A percentile compares a stretch with the other conserved stretches of the same genome.
These are phyloP conservation scores for Hetaerina titia DNA, from an alignment of 2,888 invertebrate genomes.

Conservation along the genomic window DNA sequence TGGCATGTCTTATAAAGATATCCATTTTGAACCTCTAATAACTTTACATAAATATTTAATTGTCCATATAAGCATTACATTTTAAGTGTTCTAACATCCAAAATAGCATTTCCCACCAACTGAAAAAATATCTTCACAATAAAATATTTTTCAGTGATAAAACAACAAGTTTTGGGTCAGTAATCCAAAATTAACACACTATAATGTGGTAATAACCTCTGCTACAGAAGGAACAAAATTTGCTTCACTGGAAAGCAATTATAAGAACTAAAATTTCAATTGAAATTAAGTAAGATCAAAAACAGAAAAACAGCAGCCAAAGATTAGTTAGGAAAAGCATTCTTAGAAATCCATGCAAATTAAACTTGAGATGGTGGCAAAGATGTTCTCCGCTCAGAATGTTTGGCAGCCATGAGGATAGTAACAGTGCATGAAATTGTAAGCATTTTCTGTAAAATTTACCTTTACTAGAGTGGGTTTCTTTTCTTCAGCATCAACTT, in stretches of 20 bases:
- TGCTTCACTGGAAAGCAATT: background rate
- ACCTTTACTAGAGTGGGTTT: conserved; percentile 57
- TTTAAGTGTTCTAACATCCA: background rate
- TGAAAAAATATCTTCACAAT: background rate
- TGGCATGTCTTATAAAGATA: no score
- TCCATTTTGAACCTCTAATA: no score
- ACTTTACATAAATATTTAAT: no score
- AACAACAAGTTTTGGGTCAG: background rate
- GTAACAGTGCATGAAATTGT: background rate
- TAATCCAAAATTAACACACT: background rate
- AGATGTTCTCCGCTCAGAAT: background rate
- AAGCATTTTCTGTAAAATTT: background rate
- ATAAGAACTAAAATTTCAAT: background rate
- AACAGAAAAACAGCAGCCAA: background rate
- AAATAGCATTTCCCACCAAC: background rate
- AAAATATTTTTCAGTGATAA: background rate
- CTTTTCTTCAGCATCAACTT: conserved; percentile 45
- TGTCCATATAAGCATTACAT: background rate
- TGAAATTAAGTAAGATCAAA: background rate
- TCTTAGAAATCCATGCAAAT: background rate
- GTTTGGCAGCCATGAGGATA: background rate
- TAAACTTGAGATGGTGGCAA: background rate
- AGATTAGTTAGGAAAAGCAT: background rate
- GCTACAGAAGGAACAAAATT: background rate
- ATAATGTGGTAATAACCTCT: background rate